Evolutionary conservation across 64 coral and sea anemone genomes (phyloP), one percentile per base, ranked within the genome.

Genomic region (Platygyra sinensis): DNA sequence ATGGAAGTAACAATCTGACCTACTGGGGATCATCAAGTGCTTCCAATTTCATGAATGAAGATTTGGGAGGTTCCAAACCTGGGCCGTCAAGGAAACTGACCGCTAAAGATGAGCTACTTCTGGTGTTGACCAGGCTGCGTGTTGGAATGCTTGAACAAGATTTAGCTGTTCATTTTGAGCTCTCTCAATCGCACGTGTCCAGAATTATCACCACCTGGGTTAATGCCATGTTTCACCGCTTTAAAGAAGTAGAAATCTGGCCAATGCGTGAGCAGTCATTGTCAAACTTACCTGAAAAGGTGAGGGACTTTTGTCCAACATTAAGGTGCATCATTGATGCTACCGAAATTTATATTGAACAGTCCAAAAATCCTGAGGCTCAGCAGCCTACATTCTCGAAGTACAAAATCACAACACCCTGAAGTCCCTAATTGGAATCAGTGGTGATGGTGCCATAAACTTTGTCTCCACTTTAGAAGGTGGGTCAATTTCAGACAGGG

Each of bases 221-320:
- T 72, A 77, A 60, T 77, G 80, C 74, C 22, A 17, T 86, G 20
- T 92, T 87, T 27, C 81, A 86, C 65, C 30, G 59, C 25, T 89
- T 94, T 75, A 94, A 89, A 65, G 92, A 89, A 72, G 20, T 94
- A n/a, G 86, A 89, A 27, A 94, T 89, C 30, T 94, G 72, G 87
- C 76, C 87, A 57, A 57, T 49, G 86, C 19, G n/a, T n/a, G n/a
- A n/a, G 11, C 72, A 78, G 28, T 32, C 64, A 15, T 36, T 63
- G 25, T 10, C 36, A 31, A 63, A 92, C 24, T 71, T 92, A 59
- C 90, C 82, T 74, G 57, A 63, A 22, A 83, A 87, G 60, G 90
- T 87, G 2, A 75, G 69, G 25, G 81, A 92, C 16, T 52, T 86
- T 52, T 92, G 81, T 55, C 74, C 73, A 0, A 64, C 72, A 25